phyloP scores from a whole-genome alignment of 2,888 invertebrate species.

The Vandiemenella viatica region DNA sequence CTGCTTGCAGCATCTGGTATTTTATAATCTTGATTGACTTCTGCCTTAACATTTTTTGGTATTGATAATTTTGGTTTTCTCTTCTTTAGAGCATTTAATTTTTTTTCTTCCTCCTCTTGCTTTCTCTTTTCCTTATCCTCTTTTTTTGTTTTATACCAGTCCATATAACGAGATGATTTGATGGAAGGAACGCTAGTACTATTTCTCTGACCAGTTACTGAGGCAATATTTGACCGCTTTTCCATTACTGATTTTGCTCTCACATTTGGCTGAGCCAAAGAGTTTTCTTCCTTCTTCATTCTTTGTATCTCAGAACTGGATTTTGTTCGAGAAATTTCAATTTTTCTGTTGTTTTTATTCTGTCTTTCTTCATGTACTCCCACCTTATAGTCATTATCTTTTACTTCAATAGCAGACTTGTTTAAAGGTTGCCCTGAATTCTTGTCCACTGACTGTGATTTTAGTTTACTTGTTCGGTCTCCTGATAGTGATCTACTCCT shows the following conservation, averaged over 20 bases:
- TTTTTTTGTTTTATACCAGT: constrained; percentile 56
- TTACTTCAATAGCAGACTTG: background rate
- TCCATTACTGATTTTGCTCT: constrained; percentile 1
- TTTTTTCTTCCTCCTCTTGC: constrained; percentile 28
- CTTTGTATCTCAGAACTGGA: background rate
- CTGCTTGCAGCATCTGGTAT: no score
- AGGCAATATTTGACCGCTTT: no score
- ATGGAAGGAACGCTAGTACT: background rate
- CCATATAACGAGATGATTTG: constrained; percentile 45
- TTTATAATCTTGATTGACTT: no score
- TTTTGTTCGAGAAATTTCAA: background rate
- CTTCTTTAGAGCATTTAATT: background rate
- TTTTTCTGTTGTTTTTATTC: background rate
- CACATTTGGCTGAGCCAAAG: background rate
- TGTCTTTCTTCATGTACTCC: background rate
- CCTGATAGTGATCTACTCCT: background rate
- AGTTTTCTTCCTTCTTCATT: constrained; percentile 1
- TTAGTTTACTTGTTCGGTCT: background rate
- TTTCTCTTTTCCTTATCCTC: constrained; percentile 30
- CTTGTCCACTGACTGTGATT: background rate
- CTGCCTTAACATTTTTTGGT: no score
- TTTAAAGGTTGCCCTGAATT: no score
- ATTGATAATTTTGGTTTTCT: no score
- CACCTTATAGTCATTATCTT: background rate
- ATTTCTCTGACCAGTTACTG: no score